Evolutionary conservation across 2,113 vertebrate species (phyloP).

Genomic region (Theropithecus gelada): DNA sequence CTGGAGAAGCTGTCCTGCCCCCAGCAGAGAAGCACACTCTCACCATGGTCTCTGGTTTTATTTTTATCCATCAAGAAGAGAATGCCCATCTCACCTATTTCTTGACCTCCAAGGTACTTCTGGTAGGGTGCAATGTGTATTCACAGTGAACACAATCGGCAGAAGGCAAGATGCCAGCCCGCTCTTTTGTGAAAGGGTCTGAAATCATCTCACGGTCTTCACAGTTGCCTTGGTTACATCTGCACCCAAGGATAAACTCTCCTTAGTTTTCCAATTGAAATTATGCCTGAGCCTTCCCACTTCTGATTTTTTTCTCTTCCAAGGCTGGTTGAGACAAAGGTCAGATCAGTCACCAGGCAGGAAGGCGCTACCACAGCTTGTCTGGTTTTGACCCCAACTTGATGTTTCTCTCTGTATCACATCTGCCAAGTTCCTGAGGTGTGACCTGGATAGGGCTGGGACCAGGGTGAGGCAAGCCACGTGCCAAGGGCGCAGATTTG

Average conservation of each 20-base stretch:
- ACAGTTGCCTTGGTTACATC: slow-evolving; percentile 75
- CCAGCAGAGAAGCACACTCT: not conserved
- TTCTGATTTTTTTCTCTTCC: slow-evolving; percentile 33
- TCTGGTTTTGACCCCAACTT: not conserved
- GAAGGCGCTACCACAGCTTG: not conserved
- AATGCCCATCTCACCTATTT: not conserved
- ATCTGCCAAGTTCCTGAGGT: not conserved
- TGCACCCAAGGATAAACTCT: slow-evolving; percentile 62
- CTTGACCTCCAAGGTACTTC: not conserved
- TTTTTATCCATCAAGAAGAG: not conserved
- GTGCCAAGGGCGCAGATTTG: rapidly evolving
- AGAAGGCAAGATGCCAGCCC: slow-evolving; percentile 51
- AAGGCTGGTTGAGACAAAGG: slow-evolving; percentile 57
- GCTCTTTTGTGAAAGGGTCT: slow-evolving; percentile 55
- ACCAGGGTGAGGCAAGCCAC: not conserved
- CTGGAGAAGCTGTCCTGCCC: not conserved
- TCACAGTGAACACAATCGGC: not conserved
- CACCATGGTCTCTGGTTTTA: not conserved
- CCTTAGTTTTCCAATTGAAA: slow-evolving; percentile 54
- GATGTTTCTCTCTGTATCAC: not conserved
- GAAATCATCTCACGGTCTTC: slow-evolving; percentile 60
- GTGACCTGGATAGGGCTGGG: not conserved
- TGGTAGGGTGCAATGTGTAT: not conserved
- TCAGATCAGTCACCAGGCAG: not conserved
- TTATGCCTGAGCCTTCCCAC: slow-evolving; percentile 23